Percentiles rank a stretch among this genome's conserved stretches.
These are phyloP conservation scores for Vanessa atalanta DNA, from an alignment of 1,140 invertebrate species.

Conservation along the genomic window DNA sequence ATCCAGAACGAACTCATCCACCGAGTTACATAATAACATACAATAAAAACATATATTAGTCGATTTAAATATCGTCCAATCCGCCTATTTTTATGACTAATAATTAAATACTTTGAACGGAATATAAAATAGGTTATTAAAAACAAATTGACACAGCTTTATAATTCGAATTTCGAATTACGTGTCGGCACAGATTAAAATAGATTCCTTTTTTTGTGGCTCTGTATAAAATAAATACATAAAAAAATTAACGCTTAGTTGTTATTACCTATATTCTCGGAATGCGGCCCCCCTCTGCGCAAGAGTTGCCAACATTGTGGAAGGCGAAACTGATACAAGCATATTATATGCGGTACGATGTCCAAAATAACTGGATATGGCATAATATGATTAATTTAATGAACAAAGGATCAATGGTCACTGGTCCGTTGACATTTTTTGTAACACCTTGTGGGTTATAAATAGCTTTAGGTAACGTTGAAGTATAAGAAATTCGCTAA, in stretches of 20 bases:
- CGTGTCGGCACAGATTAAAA: slow-evolving; percentile 43
- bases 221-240: slow-evolving; percentile 2
- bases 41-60: slow-evolving; percentile 45
- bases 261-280: slow-evolving; percentile 20
- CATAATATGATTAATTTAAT: slow-evolving; percentile 16
- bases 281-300: slow-evolving; percentile 41
- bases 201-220: slow-evolving; percentile 33
- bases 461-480: neutral
- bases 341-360: neutral
- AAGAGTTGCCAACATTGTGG: slow-evolving; percentile 36
- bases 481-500: too few relatives aligned
- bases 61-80: slow-evolving; percentile 38
- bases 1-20: slow-evolving; percentile 30
- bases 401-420: neutral
- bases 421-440: slow-evolving; percentile 11
- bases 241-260: slow-evolving; percentile 7
- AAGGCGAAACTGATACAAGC: slow-evolving; percentile 16
- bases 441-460: slow-evolving; percentile 17
- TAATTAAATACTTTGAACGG: slow-evolving; percentile 41
- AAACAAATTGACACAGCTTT: slow-evolving; percentile 42
- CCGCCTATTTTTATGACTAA: slow-evolving; percentile 43
- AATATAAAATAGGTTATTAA: slow-evolving; percentile 46
- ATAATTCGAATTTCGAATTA: slow-evolving; percentile 37
- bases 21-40: slow-evolving; percentile 20
- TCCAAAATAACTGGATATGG: slow-evolving; percentile 13